These are phyloP conservation scores for Parapristionchus giblindavisi DNA, from an alignment of 2,888 invertebrate genomes.

Conservation along the genomic window DNA sequence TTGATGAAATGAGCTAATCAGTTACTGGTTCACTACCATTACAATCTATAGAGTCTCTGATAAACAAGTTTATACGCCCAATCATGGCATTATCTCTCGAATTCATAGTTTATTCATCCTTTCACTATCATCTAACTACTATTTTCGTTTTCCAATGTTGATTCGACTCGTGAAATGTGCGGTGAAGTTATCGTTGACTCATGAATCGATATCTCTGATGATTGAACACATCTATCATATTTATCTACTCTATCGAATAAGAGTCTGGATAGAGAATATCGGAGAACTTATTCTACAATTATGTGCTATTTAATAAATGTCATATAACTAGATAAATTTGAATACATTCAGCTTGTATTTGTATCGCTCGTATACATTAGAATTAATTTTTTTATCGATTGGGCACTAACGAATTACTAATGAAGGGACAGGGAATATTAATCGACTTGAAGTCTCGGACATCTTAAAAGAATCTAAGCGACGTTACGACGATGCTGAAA, in stretches of 20 bases:
- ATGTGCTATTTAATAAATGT: too few species aligned
- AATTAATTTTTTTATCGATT: background rate
- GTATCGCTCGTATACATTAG: too few species aligned
- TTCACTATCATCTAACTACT: background rate
- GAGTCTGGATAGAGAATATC: background rate
- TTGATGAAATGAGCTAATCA: too few species aligned
- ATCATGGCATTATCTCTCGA: background rate
- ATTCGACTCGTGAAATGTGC: background rate
- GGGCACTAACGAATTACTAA: conserved; percentile 8
- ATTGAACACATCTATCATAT: conserved; percentile 29
- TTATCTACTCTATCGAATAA: background rate
- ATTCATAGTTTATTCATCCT: background rate
- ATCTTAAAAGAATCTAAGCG: too few species aligned
- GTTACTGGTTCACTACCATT: too few species aligned
- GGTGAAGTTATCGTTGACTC: background rate
- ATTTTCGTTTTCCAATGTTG: background rate
- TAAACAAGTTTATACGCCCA: too few species aligned
- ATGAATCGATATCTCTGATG: background rate
- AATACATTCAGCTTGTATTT: too few species aligned
- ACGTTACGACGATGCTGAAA: conserved; percentile 23
- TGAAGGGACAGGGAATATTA: background rate
- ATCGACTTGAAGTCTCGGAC: background rate
- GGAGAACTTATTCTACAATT: background rate
- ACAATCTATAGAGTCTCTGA: too few species aligned
- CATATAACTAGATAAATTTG: too few species aligned